phyloP scores from a whole-genome alignment of 1,140 invertebrate species.

The Apis dorsata region DNA sequence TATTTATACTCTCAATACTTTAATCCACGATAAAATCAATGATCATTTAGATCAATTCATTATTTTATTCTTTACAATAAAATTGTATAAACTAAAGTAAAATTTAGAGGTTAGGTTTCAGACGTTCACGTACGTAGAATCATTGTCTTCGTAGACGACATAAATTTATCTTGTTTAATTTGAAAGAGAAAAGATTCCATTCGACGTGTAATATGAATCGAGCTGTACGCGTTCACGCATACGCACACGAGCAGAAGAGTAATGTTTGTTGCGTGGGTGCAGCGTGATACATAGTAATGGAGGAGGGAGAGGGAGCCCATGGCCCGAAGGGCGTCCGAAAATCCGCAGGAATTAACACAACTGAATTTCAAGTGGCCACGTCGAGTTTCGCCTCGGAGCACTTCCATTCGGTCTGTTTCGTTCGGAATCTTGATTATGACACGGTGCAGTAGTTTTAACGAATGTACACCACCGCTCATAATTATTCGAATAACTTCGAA shows the following conservation, averaged over 20 bases:
- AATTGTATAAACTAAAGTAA: background rate
- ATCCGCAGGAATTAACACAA: slow-evolving; percentile 66
- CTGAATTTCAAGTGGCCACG: slow-evolving; percentile 64
- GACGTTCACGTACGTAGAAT: too few species aligned
- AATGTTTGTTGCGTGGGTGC: slow-evolving; percentile 50
- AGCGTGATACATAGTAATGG: slow-evolving; percentile 47
- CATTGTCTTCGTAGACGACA: too few species aligned
- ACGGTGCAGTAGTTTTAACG: slow-evolving; percentile 44
- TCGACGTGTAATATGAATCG: background rate
- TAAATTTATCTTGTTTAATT: background rate
- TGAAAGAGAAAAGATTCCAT: background rate
- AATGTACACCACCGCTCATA: background rate
- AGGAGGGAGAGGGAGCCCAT: slow-evolving; percentile 31
- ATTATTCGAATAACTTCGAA: background rate
- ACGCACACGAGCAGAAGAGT: slow-evolving; percentile 27
- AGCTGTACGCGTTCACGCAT: background rate
- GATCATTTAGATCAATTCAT: too few species aligned
- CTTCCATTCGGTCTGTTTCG: slow-evolving; percentile 59
- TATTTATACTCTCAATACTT: too few species aligned
- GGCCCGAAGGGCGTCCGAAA: slow-evolving; percentile 58
- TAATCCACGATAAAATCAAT: too few species aligned
- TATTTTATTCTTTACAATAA: too few species aligned
- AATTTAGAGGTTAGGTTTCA: background rate
- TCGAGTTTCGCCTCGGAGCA: slow-evolving; percentile 58
- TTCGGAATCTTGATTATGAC: slow-evolving; percentile 62